Conservation (phyloP, 2,888 invertebrate species). For the Netelia virgata region DNA sequence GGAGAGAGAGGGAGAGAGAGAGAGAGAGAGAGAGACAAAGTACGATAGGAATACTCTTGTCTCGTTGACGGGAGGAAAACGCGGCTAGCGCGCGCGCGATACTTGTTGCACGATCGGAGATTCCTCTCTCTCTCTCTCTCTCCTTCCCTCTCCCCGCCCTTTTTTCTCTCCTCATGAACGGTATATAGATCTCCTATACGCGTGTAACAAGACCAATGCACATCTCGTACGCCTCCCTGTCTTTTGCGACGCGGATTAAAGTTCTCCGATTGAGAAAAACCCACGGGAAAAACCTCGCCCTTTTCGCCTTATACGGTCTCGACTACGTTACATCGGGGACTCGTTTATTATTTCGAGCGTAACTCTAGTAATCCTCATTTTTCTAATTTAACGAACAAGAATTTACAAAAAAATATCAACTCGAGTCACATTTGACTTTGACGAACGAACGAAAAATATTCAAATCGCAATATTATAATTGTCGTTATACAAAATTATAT, state of each 20-base stretch:
- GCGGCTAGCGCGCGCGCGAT: slow-evolving; percentile 18
- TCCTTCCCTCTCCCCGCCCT: not conserved
- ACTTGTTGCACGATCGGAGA: slow-evolving; percentile 79
- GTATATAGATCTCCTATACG: not conserved
- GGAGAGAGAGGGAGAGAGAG: slow-evolving; percentile 70
- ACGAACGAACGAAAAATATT: no score
- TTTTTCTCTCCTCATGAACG: slow-evolving; percentile 37
- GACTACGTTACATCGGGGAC: not conserved
- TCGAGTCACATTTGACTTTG: no score
- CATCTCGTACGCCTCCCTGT: slow-evolving; percentile 11
- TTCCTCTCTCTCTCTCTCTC: slow-evolving; percentile 5
- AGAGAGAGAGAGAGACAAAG: slow-evolving; percentile 38
- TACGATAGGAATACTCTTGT: slow-evolving; percentile 28
- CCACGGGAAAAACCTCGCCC: slow-evolving; percentile 35
- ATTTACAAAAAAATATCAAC: no score
- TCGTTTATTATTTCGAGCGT: not conserved
- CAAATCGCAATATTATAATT: no score
- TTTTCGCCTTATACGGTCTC: not conserved
- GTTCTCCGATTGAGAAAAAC: slow-evolving; percentile 35
- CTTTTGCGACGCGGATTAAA: slow-evolving; percentile 24
- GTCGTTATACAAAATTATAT: no score
- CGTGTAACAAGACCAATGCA: not conserved
- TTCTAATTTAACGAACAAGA: no score
- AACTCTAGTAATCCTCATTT: not conserved
- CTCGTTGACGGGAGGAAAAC: slow-evolving; percentile 75